A percentile compares a stretch with the other conserved stretches of the same genome.
phyloP scores from a whole-genome alignment of 2,888 invertebrate species.

The Oscheius sp. region DNA sequence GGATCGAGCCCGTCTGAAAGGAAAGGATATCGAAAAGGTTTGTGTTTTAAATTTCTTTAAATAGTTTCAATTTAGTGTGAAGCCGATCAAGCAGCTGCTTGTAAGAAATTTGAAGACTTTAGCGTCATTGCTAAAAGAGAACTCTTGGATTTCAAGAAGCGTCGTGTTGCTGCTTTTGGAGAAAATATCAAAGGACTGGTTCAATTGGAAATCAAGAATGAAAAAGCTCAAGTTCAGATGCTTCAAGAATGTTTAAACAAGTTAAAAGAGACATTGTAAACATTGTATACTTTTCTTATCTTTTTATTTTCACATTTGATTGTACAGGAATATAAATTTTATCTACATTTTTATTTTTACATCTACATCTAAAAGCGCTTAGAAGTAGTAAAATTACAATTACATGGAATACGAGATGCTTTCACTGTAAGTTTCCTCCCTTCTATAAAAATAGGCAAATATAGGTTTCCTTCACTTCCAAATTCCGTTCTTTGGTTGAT shows the following conservation, averaged over 20 bases:
- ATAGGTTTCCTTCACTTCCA: too few relatives aligned
- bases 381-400: too few relatives aligned
- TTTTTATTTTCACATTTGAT: not conserved
- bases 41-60: too few relatives aligned
- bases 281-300: not conserved
- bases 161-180: conserved; percentile 91
- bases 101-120: conserved; percentile 94
- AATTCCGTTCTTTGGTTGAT: too few relatives aligned
- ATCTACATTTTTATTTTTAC: too few relatives aligned
- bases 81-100: conserved; percentile 90
- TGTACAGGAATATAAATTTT: too few relatives aligned
- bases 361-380: too few relatives aligned
- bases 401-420: too few relatives aligned
- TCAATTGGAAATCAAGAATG: conserved; percentile 94
- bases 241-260: conserved; percentile 48
- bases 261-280: conserved; percentile 39
- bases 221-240: conserved; percentile 64
- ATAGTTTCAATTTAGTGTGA: conserved; percentile 90
- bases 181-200: conserved; percentile 95
- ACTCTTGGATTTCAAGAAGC: conserved; percentile 73
- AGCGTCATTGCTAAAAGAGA: conserved; percentile 91
- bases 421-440: too few relatives aligned
- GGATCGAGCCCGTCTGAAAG: conserved; percentile 94
- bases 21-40: conserved; percentile 96
- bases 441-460: too few relatives aligned